Conservation (phyloP, 2,797 vertebrate genomes). For the Danio kyathit region DNA sequence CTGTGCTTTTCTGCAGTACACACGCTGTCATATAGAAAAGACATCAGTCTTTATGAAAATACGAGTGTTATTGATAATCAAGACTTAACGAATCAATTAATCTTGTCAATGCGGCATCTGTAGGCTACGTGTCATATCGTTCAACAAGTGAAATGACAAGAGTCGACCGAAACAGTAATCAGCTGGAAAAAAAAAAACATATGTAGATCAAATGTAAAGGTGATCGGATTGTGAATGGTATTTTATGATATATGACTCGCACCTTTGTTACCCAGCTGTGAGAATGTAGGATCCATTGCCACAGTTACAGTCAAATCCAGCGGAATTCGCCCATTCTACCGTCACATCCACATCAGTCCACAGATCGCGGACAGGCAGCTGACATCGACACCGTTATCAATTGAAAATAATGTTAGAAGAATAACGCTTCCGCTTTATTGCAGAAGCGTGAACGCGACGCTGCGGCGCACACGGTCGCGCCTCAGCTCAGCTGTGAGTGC, state of each 20-base stretch:
- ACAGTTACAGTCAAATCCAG: slow-evolving; percentile 65
- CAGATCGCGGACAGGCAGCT: not conserved
- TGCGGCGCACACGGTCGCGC: slow-evolving; percentile 58
- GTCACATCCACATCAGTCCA: slow-evolving; percentile 52
- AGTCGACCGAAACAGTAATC: slow-evolving; percentile 20
- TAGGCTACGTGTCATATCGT: slow-evolving; percentile 43
- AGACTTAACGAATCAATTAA: not conserved
- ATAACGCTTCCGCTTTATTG: not conserved
- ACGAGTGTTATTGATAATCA: not conserved
- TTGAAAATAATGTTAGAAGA: not conserved
- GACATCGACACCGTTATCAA: not conserved
- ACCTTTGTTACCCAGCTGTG: slow-evolving; percentile 71
- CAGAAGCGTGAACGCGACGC: slow-evolving; percentile 37
- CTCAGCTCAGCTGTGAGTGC: slow-evolving; percentile 36
- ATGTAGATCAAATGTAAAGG: not conserved
- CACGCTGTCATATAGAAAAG: not conserved
- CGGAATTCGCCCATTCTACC: slow-evolving; percentile 68
- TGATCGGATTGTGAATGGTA: not conserved
- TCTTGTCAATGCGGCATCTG: slow-evolving; percentile 51
- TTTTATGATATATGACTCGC: slow-evolving; percentile 57
- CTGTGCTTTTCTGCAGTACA: not conserved
- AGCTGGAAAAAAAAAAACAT: not conserved
- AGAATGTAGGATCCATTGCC: slow-evolving; percentile 71
- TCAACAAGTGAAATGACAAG: slow-evolving; percentile 70
- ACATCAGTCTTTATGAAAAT: not conserved